phyloP scores from a whole-genome alignment of 2,113 vertebrate species.

The Sarotherodon lohbergeri region DNA sequence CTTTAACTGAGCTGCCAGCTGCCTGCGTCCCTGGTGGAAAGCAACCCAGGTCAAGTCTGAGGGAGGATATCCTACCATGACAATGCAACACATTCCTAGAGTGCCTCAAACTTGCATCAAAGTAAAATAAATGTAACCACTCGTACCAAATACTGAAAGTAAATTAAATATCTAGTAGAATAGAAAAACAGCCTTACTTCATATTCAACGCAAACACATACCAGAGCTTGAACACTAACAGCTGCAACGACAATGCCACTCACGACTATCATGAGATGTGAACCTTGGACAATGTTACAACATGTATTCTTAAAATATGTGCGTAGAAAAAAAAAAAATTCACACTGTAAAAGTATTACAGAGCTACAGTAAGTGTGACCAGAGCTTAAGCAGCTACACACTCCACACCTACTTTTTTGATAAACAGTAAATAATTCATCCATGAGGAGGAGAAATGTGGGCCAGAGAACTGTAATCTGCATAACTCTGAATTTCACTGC shows the following conservation, averaged over 20 bases:
- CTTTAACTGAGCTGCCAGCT: constrained; percentile 68
- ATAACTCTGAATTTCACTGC: not conserved
- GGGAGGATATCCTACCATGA: constrained; percentile 31
- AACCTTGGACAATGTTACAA: not conserved
- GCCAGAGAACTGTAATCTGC: constrained; percentile 17
- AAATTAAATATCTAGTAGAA: not conserved
- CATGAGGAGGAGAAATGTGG: constrained; percentile 1
- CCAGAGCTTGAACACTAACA: not conserved
- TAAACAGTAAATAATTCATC: constrained; percentile 57
- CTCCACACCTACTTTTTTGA: constrained; percentile 21
- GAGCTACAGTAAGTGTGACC: not conserved
- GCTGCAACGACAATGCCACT: too few species aligned
- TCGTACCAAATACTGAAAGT: not conserved
- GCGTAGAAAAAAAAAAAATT: not conserved
- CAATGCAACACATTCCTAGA: constrained; percentile 23
- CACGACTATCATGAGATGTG: not conserved
- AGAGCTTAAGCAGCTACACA: not conserved
- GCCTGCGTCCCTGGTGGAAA: constrained; percentile 26
- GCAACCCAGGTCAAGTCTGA: constrained; percentile 34
- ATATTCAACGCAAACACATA: not conserved
- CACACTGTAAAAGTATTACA: not conserved
- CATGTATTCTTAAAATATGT: not conserved
- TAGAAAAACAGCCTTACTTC: not conserved
- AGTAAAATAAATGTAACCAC: not conserved
- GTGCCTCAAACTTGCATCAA: not conserved